These are phyloP conservation scores for Origma solitaria DNA, from an alignment of 2,113 vertebrate species.

Conservation along the genomic window DNA sequence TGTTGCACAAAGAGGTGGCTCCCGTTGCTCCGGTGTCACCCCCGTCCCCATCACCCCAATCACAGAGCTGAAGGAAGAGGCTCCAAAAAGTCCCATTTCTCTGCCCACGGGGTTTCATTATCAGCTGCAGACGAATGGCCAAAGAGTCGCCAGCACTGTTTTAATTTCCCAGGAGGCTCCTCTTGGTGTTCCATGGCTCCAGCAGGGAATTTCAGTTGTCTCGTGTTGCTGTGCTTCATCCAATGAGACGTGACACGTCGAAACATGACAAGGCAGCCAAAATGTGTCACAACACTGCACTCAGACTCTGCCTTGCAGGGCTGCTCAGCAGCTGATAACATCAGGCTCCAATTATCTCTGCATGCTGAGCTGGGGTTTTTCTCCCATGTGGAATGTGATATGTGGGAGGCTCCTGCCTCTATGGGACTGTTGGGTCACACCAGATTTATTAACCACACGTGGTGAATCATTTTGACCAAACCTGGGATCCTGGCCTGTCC, in stretches of 20 bases:
- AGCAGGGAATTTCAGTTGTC: neutral
- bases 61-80: neutral
- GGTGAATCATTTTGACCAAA: neutral
- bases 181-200: neutral
- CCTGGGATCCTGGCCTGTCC: neutral
- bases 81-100: neutral
- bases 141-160: neutral
- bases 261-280: slow-evolving; percentile 42
- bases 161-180: slow-evolving; percentile 59
- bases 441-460: neutral
- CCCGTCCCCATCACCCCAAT: accelerated
- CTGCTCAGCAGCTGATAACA: slow-evolving; percentile 31
- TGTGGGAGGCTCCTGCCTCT: neutral
- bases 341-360: slow-evolving; percentile 24
- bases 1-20: neutral
- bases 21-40: neutral
- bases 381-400: neutral
- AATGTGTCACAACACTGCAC: slow-evolving; percentile 20
- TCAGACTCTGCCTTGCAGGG: slow-evolving; percentile 18
- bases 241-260: slow-evolving; percentile 30
- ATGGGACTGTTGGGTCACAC: neutral
- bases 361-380: neutral
- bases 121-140: neutral
- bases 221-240: neutral
- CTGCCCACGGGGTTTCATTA: neutral